Evolutionary conservation across 2,888 invertebrate genomes (phyloP), one percentile per base, ranked within the genome.

Genomic region (Emmelina monodactyla): DNA sequence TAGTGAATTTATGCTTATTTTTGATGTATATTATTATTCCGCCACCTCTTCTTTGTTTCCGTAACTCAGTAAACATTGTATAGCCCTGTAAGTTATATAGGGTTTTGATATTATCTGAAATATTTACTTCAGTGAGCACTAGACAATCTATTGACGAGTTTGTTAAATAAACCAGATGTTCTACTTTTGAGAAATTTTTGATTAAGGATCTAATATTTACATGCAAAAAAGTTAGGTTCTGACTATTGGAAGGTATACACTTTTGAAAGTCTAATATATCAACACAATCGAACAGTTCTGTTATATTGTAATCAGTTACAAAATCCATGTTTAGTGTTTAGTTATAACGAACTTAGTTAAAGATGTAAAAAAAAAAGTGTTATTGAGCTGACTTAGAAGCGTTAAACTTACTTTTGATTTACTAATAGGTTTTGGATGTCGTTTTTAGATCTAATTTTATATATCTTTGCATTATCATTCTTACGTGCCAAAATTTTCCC

Each of bases 11-110:
- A 14, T 34, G 15, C 2, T 25, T 30, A 32, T 29, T 31, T 25
- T 25, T 25, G 3, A 11, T 16, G 28, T 45, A 45, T 13, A 45
- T 28, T 22, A 44, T 41, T 16, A 45, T 42, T 13, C 45, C 44
- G 16, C 46, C 46, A 6, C 46, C 46, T 35, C 39, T 43, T 35
- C 29, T 36, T 2, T 39, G 31, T 6, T 2, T n/a, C n/a, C n/a
- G n/a, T n/a, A n/a, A n/a, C n/a, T n/a, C n/a, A n/a, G n/a, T n/a
- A n/a, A n/a, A n/a, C n/a, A n/a, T n/a, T n/a, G n/a, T n/a, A n/a
- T n/a, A n/a, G n/a, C n/a, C n/a, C n/a, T n/a, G n/a, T n/a, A n/a
- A n/a, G n/a, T n/a, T n/a, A n/a, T n/a, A n/a, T n/a, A n/a, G n/a
- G n/a, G n/a, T n/a, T n/a, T n/a, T n/a, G n/a, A n/a, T n/a, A n/a